A percentile compares a stretch with the other conserved stretches of the same genome.
Conservation (phyloP, 2,113 vertebrate genomes). For the Chiloscyllium plagiosum region DNA sequence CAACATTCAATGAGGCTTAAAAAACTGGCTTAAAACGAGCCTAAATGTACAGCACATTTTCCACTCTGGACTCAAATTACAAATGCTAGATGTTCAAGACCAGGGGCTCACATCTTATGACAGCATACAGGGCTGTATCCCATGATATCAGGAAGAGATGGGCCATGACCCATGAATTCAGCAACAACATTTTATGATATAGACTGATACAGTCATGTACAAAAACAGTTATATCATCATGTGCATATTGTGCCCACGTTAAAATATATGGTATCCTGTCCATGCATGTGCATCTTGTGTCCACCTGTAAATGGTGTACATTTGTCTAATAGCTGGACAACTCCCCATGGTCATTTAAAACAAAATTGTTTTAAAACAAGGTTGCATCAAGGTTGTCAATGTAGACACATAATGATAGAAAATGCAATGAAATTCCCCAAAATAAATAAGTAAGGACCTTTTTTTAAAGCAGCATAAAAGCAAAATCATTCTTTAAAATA, state of each 20-base stretch:
- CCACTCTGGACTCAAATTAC: neutral
- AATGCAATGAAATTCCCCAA: neutral
- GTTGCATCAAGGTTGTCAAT: neutral
- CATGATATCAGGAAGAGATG: neutral
- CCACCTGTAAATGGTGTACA: neutral
- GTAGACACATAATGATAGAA: neutral
- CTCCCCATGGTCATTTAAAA: neutral
- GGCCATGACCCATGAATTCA: neutral
- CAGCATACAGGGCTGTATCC: neutral
- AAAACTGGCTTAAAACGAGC: neutral
- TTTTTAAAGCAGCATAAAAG: neutral
- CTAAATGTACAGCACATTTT: neutral
- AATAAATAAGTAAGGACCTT: neutral
- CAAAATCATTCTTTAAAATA: neutral
- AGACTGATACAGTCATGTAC: too few relatives aligned
- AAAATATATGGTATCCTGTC: neutral
- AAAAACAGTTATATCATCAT: neutral
- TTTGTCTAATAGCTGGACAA: neutral
- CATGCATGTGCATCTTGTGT: neutral
- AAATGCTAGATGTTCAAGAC: neutral
- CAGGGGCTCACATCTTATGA: neutral
- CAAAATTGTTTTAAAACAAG: neutral
- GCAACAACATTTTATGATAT: too few relatives aligned
- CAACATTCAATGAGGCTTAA: neutral
- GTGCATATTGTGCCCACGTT: neutral